Evolutionary conservation across 1,140 invertebrate genomes (phyloP).

Genomic region (Zaprionus capensis): DNA sequence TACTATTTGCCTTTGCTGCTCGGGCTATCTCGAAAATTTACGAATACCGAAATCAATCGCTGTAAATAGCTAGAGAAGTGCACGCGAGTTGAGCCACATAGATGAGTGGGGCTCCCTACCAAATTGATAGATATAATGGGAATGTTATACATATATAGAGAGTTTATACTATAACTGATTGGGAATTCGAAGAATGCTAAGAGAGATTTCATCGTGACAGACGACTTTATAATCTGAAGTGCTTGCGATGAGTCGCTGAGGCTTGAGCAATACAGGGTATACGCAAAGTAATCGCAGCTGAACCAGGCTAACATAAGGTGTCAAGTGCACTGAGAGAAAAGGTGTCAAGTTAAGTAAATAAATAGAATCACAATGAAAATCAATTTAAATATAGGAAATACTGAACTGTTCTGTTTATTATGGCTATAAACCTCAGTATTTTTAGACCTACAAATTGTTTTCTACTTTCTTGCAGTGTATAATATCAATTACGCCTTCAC

Average conservation of each 20-base stretch:
- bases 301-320: not conserved
- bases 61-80: slow-evolving; percentile 22
- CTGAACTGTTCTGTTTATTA: too few species aligned
- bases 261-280: not conserved
- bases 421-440: too few species aligned
- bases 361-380: not conserved
- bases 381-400: too few species aligned
- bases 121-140: not conserved
- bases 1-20: slow-evolving; percentile 4
- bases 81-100: not conserved
- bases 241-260: not conserved
- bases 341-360: not conserved
- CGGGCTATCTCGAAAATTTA: slow-evolving; percentile 52
- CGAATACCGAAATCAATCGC: slow-evolving; percentile 15
- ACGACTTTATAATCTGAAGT: not conserved
- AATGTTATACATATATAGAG: not conserved
- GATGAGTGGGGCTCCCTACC: not conserved
- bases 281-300: not conserved
- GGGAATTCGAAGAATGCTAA: not conserved
- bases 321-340: not conserved
- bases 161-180: not conserved
- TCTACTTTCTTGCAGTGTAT: not conserved
- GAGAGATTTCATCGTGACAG: not conserved
- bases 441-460: too few species aligned
- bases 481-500: not conserved